Conservation (phyloP, 1,140 invertebrate genomes). For the Magallana angulata region DNA sequence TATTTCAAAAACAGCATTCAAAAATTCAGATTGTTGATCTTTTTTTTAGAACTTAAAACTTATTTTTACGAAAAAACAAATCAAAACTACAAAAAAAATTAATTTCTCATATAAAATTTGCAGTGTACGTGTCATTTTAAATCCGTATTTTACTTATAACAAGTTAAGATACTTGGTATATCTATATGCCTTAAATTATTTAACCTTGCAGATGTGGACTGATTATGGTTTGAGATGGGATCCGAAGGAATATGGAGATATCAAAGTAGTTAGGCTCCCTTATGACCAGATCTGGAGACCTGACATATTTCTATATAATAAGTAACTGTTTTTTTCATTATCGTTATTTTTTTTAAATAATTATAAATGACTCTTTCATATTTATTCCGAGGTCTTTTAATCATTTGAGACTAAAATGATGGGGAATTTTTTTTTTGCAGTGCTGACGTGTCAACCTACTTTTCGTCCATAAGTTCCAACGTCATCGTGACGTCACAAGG, state of each 20-base stretch:
- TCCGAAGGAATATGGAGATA: slow-evolving; percentile 98
- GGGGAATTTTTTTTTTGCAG: slow-evolving; percentile 63
- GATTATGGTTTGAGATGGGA: slow-evolving; percentile 99
- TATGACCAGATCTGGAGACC: slow-evolving; percentile 99
- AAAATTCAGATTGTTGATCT: no score
- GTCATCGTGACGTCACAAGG: slow-evolving; percentile 80
- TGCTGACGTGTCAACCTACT: slow-evolving; percentile 75
- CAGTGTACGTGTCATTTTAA: no score
- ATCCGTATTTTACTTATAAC: not conserved
- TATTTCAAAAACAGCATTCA: no score
- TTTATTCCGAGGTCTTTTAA: no score
- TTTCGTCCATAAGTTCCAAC: slow-evolving; percentile 79
- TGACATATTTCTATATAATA: slow-evolving; percentile 99
- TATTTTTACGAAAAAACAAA: no score
- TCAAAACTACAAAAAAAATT: no score
- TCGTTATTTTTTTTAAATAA: no score
- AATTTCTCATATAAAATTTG: no score
- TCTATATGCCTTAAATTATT: not conserved
- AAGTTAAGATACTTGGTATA: not conserved
- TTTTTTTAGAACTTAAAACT: no score
- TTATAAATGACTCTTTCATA: no score
- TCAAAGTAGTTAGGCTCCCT: slow-evolving; percentile 95
- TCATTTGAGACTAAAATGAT: no score
- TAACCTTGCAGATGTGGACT: slow-evolving; percentile 83
- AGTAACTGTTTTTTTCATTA: slow-evolving; percentile 85